Percentiles rank a stretch among this genome's conserved stretches.
phyloP scores from a whole-genome alignment of 2,797 vertebrate species.

The Aplochiton taeniatus region DNA sequence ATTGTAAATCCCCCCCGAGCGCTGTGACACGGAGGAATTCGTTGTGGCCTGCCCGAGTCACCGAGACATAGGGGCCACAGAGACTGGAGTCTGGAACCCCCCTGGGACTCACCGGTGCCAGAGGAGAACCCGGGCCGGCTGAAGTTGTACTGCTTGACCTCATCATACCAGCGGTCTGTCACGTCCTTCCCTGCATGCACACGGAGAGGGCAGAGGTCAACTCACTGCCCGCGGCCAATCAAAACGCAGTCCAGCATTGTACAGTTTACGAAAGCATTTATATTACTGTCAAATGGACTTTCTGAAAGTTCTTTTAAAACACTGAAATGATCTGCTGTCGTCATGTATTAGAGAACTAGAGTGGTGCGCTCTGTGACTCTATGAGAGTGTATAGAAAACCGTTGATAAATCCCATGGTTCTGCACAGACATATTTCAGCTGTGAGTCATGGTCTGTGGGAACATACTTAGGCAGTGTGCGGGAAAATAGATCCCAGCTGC shows the following conservation, averaged over 20 bases:
- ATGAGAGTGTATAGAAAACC: background rate
- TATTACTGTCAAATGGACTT: no score
- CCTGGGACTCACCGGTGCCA: constrained; percentile 85
- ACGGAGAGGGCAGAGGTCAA: constrained; percentile 1
- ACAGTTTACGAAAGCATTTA: no score
- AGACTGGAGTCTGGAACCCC: background rate
- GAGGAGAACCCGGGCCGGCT: constrained; percentile 93
- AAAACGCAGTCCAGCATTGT: no score
- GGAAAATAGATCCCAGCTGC: constrained; percentile 70
- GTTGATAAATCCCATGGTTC: constrained; percentile 40
- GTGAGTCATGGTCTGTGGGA: constrained; percentile 60
- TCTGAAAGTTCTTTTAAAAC: no score
- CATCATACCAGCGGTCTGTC: constrained; percentile 94
- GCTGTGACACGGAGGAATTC: constrained; percentile 8
- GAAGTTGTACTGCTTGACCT: constrained; percentile 96
- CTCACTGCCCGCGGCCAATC: no score
- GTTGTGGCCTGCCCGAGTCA: background rate
- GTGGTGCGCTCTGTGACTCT: background rate
- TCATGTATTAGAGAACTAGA: background rate
- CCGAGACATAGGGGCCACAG: constrained; percentile 1
- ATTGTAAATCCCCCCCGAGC: background rate
- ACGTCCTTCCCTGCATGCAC: constrained; percentile 88
- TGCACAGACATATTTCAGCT: constrained; percentile 54
- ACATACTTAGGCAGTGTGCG: constrained; percentile 18
- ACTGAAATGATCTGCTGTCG: background rate